Base-by-base conservation (phyloP, 2,888 invertebrate genomes). In the Apodemia zela region DNA sequence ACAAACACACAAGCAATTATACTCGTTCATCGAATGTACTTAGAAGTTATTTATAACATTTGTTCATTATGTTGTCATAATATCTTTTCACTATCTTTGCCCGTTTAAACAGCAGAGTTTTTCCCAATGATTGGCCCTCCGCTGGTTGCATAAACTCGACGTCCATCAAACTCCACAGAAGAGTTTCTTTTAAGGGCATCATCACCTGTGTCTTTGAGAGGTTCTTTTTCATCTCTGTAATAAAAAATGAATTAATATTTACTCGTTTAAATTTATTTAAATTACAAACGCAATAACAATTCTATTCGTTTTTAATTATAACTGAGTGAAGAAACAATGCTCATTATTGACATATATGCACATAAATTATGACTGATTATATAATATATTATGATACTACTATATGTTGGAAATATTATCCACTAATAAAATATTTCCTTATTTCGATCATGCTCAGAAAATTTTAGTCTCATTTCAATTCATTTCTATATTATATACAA, bases 81-180 rank as follows among this genome's bases (percentile, higher is more conserved):
- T 38, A 15, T 25, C 13, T 15, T 54, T 21, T 3, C 35, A 61
- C 35, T 21, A 15, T 54, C 51, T 49, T 49, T 18, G 49, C 58
- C 62, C 62, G 58, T 72, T 85, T 93, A 96, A 74, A 97, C 97
- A 63, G 97, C 96, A n/a, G 97, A 97, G 83, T 97, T 97, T 90
- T 97, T 97, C 73, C 97, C 97, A 77, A 97, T 96, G 74, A 97
- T 94, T 73, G 95, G 96, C 65, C 96, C 96, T 67, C 96, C 96
- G 66, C 97, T 95, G 77, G 96, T 96, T 54, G 97, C 95, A 77
- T 96, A 95, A 45, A 96, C 96, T 73, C 95, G 94, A 76, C 95
- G 94, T 5, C 96, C 96, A 75, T 97, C 97, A 79, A 95, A 97
- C 79, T 97, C 96, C 25, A 96, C 94, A 25, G 96, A 95, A 64